Evolutionary conservation across 37 sponge, comb jelly and placozoan genomes (phyloP), one percentile per base, ranked within the genome.

Genomic region (Axinella damicornis): DNA sequence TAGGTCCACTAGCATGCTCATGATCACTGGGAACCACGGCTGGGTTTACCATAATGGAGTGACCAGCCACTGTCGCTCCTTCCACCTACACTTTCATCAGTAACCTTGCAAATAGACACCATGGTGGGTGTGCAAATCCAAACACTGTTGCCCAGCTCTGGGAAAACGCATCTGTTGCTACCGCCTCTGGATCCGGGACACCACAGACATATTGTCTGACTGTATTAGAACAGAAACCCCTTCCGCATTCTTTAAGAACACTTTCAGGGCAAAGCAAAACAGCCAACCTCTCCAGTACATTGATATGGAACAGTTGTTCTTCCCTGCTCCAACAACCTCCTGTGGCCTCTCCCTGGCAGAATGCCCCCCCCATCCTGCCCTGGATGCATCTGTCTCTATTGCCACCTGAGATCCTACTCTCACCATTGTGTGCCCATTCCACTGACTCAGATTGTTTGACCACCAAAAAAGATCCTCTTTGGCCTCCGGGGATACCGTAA

Each of bases 241-340:
- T 46, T 46, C 46, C 9, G 6, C 9, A 9, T 4, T 9, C 46
- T 46, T 46, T 9, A 46, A 9, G 46, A 46, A 66, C 78, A 34
- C 68, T 85, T 78, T 85, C 78, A 27, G 30, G 69, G 61, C 38
- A 53, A 46, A 85, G 28, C n/a, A 76, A 37, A 27, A 85, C 53
- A 58, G 83, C 89, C 53, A 81, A 53, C 53, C 81, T 69, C 76
- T 87, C 81, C 75, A 73, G 74, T 14, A 57, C 74, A 40, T 88
- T 88, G 65, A 88, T 88, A 70, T 88, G 77, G n/a, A 82, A 54
- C 5, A 4, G 12, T 4, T 36, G 15, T 59, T 88, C 89, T 27
- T 73, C 70, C 15, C 6, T 53, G 20, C 77, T 75, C 89, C 89
- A 88, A 2, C 66, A 40, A 27, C 83, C 83, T 11, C 78, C 87